Evolutionary conservation across 2,113 vertebrate species (phyloP), one percentile per base, ranked within the genome.

Genomic region (Cichladusa arquata): DNA sequence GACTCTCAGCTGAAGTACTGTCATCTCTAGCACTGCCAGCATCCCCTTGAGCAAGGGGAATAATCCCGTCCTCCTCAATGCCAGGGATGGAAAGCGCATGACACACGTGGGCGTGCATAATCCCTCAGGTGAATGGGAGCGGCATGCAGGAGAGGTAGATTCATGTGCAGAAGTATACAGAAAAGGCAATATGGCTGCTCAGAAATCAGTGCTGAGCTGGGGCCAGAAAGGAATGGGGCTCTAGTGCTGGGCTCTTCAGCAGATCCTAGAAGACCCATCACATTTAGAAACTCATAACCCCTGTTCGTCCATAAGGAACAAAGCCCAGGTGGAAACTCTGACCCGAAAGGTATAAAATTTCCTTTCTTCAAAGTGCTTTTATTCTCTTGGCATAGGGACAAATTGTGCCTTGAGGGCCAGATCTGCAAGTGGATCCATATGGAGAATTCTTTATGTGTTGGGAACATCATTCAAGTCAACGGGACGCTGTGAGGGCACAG

Each of bases 371-470:
- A 95, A 97, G 90, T 83, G 64, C 62, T 90, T 97, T 97, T 95
- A 92, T 95, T 95, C 80, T 94, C 67, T 96, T 97, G 96, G 96
- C 95, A 93, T 40, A 78, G 64, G 82, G 29, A 96, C 94, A 97
- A 96, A 97, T 94, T 96, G 92, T 94, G 88, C 96, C 96, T 96
- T 53, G 82, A 96, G 94, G 96, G 93, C 92, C 95, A 93, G 90
- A 92, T 73, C 79, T 94, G 94, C 88, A 95, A 97, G 90, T 93
- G 82, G 85, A 97, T 96, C 95, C 96, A 97, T 96, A 95, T 96
- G 96, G 95, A 95, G 79, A 94, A 95, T 93, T 92, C 93, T 90
- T 97, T 93, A 93, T 92, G 88, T 90, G 86, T 94, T 95, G 82
- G 82, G 92, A 97, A 95, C 94, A 97, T 96, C 95, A 93, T 73